Percentiles rank a stretch among this genome's conserved stretches.
Conservation (phyloP, 2,797 vertebrate species). For the Cygnus olor region DNA sequence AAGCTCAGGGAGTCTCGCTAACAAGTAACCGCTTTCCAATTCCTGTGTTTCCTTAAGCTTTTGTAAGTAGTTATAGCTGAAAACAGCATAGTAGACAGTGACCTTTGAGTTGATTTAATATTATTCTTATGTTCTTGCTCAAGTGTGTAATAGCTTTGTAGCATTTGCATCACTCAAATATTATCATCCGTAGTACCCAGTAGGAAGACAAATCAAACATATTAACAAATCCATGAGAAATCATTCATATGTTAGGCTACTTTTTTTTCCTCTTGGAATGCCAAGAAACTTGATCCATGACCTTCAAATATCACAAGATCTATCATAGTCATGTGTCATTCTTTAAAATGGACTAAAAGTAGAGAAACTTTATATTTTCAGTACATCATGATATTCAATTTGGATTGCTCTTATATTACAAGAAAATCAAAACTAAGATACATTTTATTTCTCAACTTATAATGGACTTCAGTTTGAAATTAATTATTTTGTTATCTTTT, state of each 20-base stretch:
- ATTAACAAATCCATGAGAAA: background rate
- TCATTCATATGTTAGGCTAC: background rate
- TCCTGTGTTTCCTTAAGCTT: background rate
- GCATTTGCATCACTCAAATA: background rate
- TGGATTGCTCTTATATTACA: background rate
- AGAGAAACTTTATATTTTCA: background rate
- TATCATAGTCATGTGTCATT: background rate
- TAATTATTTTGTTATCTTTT: background rate
- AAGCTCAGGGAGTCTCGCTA: background rate
- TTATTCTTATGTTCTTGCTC: background rate
- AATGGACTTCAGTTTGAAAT: background rate
- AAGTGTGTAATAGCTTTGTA: background rate
- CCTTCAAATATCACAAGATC: background rate
- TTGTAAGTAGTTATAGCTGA: background rate
- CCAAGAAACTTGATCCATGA: background rate
- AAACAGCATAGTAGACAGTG: background rate
- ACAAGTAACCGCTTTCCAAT: background rate
- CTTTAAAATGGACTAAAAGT: background rate
- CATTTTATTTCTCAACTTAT: rapidly evolving
- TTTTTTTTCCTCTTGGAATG: background rate
- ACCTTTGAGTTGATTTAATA: background rate
- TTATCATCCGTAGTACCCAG: background rate
- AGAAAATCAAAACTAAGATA: background rate
- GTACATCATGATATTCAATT: background rate
- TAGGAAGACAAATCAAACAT: background rate